Conservation (phyloP, 2,888 invertebrate species). For the Podabrus alpinus region DNA sequence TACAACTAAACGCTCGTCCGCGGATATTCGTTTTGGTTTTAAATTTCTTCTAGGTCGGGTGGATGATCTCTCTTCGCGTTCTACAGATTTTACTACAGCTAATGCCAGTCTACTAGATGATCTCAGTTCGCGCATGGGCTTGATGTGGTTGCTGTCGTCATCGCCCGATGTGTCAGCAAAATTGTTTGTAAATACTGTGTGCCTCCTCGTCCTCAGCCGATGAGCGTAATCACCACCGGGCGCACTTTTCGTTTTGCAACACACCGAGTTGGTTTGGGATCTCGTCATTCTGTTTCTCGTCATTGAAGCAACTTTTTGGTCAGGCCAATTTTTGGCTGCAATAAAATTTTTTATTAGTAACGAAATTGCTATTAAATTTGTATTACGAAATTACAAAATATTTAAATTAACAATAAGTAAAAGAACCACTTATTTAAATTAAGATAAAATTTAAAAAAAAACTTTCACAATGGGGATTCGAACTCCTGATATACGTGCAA, state of each 20-base stretch:
- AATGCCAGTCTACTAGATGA: conserved; percentile 37
- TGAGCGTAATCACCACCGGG: conserved; percentile 49
- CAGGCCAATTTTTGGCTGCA: neutral
- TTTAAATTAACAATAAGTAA: too few relatives aligned
- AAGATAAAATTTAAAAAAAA: too few relatives aligned
- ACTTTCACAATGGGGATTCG: too few relatives aligned
- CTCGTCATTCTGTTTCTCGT: conserved; percentile 40
- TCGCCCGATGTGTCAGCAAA: conserved; percentile 53
- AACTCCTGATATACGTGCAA: too few relatives aligned
- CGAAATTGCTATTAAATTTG: too few relatives aligned
- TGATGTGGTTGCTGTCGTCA: conserved; percentile 47
- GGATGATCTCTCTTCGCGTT: conserved; percentile 48
- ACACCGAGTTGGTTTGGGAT: conserved; percentile 38
- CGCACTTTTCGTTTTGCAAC: conserved; percentile 41
- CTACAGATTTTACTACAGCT: neutral
- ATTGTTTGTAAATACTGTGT: conserved; percentile 45
- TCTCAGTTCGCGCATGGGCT: conserved; percentile 44
- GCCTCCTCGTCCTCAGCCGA: conserved; percentile 52
- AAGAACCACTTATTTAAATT: too few relatives aligned
- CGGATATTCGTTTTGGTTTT: conserved; percentile 50
- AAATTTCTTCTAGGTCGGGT: conserved; percentile 50
- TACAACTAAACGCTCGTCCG: conserved; percentile 60
- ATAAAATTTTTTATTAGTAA: too few relatives aligned
- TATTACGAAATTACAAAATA: too few relatives aligned
- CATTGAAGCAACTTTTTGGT: conserved; percentile 6